Evolutionary conservation across 2,888 invertebrate genomes (phyloP).

Genomic region (Diogma glabrata): DNA sequence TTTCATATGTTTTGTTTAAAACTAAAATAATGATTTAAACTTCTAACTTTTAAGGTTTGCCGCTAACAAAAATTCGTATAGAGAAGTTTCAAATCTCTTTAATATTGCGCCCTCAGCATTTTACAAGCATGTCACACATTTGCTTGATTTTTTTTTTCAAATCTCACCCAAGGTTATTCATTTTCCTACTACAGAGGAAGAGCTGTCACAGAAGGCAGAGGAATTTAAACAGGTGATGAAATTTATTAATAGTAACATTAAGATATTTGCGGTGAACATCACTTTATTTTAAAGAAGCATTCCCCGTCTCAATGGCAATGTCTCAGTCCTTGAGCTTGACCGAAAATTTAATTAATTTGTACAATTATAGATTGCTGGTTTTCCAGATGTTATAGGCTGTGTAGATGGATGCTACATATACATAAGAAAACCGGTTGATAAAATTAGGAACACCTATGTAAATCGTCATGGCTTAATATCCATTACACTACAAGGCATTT

Average conservation of each 20-base stretch:
- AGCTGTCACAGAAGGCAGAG: not conserved
- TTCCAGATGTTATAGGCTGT: slow-evolving; percentile 16
- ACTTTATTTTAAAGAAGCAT: no score
- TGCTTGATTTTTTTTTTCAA: not conserved
- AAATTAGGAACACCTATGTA: slow-evolving; percentile 25
- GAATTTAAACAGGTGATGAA: no score
- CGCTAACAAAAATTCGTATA: not conserved
- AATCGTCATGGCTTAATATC: slow-evolving; percentile 19
- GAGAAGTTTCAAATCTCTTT: not conserved
- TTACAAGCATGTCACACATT: not conserved
- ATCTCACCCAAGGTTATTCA: not conserved
- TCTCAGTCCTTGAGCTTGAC: no score
- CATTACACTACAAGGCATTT: slow-evolving; percentile 25
- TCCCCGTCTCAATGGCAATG: no score
- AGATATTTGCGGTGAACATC: no score
- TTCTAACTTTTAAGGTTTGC: not conserved
- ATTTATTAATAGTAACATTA: no score
- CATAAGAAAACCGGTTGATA: slow-evolving; percentile 23
- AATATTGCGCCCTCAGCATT: not conserved
- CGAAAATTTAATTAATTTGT: no score
- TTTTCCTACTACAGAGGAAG: not conserved
- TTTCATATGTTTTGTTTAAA: not conserved
- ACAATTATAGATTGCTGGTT: slow-evolving; percentile 14
- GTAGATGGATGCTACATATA: slow-evolving; percentile 15
- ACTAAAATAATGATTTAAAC: not conserved